Base-by-base conservation (phyloP, 2,888 invertebrate genomes). In the Drymonia ruficornis region DNA sequence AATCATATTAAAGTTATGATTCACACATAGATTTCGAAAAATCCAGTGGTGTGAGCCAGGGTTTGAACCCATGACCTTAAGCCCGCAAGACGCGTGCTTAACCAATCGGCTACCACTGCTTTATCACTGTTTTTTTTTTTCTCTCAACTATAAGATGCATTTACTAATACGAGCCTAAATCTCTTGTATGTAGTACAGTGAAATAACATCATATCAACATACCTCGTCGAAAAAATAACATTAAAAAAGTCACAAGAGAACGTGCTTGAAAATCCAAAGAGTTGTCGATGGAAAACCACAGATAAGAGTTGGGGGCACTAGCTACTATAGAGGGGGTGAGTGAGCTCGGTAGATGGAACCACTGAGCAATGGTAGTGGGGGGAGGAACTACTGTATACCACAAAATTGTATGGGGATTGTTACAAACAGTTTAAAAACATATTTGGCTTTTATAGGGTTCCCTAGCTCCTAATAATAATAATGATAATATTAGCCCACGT, bases 321-420 rank as follows among this genome's bases (percentile, higher is more conserved):
- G 63, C 68, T 71, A 73, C 63, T 4, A 8, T 49, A 53, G 45
- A 60, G 57, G 55, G 44, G 53, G 52, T 45, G 49, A 50, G 62
- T 71, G 65, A 65, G 61, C 71, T 72, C 72, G 61, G 53, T 64
- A 66, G 61, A 64, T 61, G 68, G 74, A 72, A 67, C 74, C 75
- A 80, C 73, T 76, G 59, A 60, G 58, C 63, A 52, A 70, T 51
- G 53, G 53, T 46, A 47, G 55, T 58, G 59, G 57, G 60, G 53
- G 55, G 56, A 63, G 61, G 55, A 52, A 64, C 64, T 67, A 67
- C 60, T 68, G 63, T 60, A 55, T 61, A 65, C 61, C 67, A 76
- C 71, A 70, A 72, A 61, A 65, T 56, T 46, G 15, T 49, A 34
- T 11, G 16, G 58, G 67, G 53, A 61, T 60, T 69, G 71, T 68